Base-by-base conservation (phyloP, 2,888 invertebrate genomes). In the Petrolisthes manimaculis region DNA sequence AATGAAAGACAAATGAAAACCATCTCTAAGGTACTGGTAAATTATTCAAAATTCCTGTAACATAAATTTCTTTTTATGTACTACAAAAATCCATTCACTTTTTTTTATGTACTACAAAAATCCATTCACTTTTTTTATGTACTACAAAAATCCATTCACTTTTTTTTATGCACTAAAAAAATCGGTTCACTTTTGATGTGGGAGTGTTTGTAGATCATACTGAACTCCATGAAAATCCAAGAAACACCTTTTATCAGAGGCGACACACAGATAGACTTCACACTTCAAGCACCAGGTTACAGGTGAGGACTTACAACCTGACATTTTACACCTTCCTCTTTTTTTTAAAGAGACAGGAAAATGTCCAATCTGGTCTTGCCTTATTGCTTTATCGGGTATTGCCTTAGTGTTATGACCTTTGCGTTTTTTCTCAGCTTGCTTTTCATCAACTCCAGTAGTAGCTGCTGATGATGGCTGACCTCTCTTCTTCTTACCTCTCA, bases 361-460 rank as follows among this genome's bases (percentile, higher is more conserved):
- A 78, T 78, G 79, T n/a, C 80, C 80, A 80, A 80, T 51, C 80
- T 80, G 80, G 80, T 80, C 80, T 54, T 80, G 80, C 80, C 80
- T 80, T 4, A 80, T 24, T 80, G 80, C n/a, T 55, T 80, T 80
- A 53, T n/a, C n/a, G 55, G 54, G 55, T 54, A 80, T 80, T 80
- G 80, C 80, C 61, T 78, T 78, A 51, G 79, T 78, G 79, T 51
- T 78, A 51, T 78, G 79, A 51, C 79, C 79, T 78, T 51, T 80
- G n/a, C 51, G 55, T 61, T 80, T 80, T 53, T 80, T 80, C 55
- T 55, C 80, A 80, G 80, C 80, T 80, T 55, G 80, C 55, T 24
- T 53, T 55, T 80, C 80, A 80, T 80, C 53, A 80, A 80, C 80
- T 55, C 53, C 54, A 80, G 3, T 51, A 37, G 37, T 2, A n/a